Evolutionary conservation across 2,113 vertebrate species (phyloP), one percentile per base, ranked within the genome.

Genomic region (Sus scrofa): DNA sequence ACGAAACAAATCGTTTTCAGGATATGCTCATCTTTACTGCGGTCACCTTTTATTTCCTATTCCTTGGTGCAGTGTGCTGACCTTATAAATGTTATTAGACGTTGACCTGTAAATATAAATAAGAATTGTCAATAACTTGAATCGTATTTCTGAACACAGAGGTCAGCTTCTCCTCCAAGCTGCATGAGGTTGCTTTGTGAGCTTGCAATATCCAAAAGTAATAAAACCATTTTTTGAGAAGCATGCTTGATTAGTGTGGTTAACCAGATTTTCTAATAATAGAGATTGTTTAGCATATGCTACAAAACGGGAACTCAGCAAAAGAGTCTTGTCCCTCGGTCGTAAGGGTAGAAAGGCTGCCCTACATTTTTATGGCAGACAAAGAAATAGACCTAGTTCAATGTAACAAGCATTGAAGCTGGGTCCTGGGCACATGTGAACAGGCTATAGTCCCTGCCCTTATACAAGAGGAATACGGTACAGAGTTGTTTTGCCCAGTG

Each of bases 51-150:
- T 90, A 85, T 85, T 97, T 85, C 60, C 26, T 87, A 50, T 94
- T 91, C 56, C 58, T 81, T 62, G 83, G 39, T 44, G 79, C 14
- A 22, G 6, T 84, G 24, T 68, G 15, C 83, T 95, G 79, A 97
- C 89, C 37, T 96, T 95, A 89, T 56, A 93, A 96, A 96, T 81
- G 82, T 62, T 85, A 68, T 60, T 85, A 70, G 65, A 79, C 95
- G 71, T 81, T 97, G 87, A 90, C 50, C 79, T 90, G 54, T 78
- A 92, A 95, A 95, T 87, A 96, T 87, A 73, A 97, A 84, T 91
- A 97, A 85, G 62, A 96, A 85, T 88, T 65, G 62, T 96, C 88
- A 96, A 50, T 92, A 85, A 95, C 22, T 85, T 39, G 71, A 89
- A 96, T 85, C 94, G 22, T 77, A 63, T 93, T 90, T 97, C 37